Evolutionary conservation across 2,797 vertebrate species (phyloP), one percentile per base, ranked within the genome.

Genomic region (Malurus leucopterus): DNA sequence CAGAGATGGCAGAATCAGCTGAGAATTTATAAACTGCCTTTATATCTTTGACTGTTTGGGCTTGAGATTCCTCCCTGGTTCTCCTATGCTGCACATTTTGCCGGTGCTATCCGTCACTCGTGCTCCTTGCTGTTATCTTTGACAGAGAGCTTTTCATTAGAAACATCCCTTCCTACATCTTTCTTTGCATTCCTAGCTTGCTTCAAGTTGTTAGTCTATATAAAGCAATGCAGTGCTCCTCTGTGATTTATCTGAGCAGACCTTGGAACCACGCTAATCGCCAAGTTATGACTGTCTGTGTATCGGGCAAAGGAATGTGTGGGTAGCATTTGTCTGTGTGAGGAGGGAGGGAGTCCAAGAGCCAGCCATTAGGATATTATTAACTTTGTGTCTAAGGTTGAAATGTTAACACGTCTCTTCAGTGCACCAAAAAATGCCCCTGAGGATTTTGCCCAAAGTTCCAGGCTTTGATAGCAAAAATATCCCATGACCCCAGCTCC

Each of bases 161-260:
- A 64, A 90, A 58, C 68, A 75, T 76, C 72, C 76, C 57, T 91
- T 93, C 71, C 43, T 63, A 27, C 8, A 1, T 38, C 63, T 92
- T 89, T 81, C 61, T 73, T 67, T 82, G 70, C 64, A 64, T 84
- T 92, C 64, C 40, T 68, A 34, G 51, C 71, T 92, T 46, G 46
- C 18, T 82, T 59, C 32, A 41, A 68, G 71, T 73, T 86, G 75
- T 88, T 86, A 88, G 44, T 62, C 85, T 93, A 51, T 91, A 92
- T 73, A 84, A 89, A 93, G 74, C 53, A 68, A 49, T 27, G 80
- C 41, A 55, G 36, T 3, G 8, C 43, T 84, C 84, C 84, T 76
- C 75, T 68, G 68, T 90, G 83, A 86, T 93, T 91, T 92, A 90
- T 95, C 86, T 93, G 64, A 44, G 77, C 51, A 84, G 81, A 83